A percentile compares a stretch with the other conserved stretches of the same genome.
phyloP scores from a whole-genome alignment of 1,140 invertebrate species.

The Idris sp. region DNA sequence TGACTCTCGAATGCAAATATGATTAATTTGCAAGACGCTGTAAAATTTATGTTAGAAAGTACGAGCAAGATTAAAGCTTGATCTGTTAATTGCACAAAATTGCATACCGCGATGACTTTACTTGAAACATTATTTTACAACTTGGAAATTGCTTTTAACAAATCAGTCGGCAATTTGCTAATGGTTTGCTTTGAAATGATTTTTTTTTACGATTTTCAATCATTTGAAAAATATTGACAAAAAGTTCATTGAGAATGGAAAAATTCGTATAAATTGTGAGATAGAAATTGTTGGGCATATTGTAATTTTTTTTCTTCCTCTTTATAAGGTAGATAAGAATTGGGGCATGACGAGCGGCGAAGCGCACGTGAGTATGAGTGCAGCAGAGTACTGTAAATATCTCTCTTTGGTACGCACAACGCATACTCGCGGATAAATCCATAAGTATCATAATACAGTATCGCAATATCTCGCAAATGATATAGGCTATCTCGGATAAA shows the following conservation, averaged over 20 bases:
- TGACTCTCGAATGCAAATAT: slow-evolving; percentile 28
- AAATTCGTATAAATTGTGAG: slow-evolving; percentile 24
- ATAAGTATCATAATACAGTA: slow-evolving; percentile 35
- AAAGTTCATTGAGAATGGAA: slow-evolving; percentile 21
- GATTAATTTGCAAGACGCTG: slow-evolving; percentile 26
- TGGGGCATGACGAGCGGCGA: slow-evolving; percentile 67
- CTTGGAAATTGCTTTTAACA: too few relatives aligned
- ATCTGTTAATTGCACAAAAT: slow-evolving; percentile 34
- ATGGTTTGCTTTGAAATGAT: too few relatives aligned
- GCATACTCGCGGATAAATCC: slow-evolving; percentile 31
- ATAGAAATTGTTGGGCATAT: slow-evolving; percentile 57
- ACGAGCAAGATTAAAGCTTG: slow-evolving; percentile 14
- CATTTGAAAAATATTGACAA: not conserved
- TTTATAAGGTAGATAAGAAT: slow-evolving; percentile 55
- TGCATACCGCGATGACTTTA: slow-evolving; percentile 1
- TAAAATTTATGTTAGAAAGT: slow-evolving; percentile 54
- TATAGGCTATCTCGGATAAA: slow-evolving; percentile 21
- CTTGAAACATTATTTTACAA: slow-evolving; percentile 2
- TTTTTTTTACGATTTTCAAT: too few relatives aligned
- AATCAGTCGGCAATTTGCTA: too few relatives aligned
- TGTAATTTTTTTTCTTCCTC: slow-evolving; percentile 45
- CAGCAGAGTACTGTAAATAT: slow-evolving; percentile 42
- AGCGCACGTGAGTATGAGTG: slow-evolving; percentile 58
- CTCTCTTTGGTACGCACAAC: slow-evolving; percentile 26
- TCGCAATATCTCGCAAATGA: slow-evolving; percentile 25